Evolutionary conservation across 1,140 invertebrate genomes (phyloP).

Genomic region (Scaptomyza hsui): DNA sequence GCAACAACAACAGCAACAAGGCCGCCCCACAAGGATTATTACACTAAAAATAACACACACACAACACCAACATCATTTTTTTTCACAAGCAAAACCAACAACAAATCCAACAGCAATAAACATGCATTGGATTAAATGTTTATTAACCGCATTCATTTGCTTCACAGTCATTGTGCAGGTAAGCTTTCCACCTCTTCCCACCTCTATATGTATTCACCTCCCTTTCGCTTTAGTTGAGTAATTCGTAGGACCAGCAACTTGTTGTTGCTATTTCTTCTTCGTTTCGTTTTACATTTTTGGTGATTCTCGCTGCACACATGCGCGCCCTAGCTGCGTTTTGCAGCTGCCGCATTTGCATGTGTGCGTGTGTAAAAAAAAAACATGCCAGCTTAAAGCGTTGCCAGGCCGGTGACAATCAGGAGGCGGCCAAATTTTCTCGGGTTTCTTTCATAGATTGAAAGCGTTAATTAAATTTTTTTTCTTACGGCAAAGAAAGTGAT

Average conservation of each 20-base stretch:
- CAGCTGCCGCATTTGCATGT: slow-evolving; percentile 36
- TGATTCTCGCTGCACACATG: slow-evolving; percentile 37
- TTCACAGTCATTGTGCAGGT: slow-evolving; percentile 79
- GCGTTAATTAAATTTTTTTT: no score
- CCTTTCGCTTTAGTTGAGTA: background rate
- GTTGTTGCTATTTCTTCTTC: slow-evolving; percentile 11
- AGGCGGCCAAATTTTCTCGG: background rate
- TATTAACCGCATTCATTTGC: slow-evolving; percentile 79
- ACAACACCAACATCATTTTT: slow-evolving; percentile 22
- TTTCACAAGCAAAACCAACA: slow-evolving; percentile 39
- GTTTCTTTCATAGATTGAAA: background rate
- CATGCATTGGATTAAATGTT: slow-evolving; percentile 84
- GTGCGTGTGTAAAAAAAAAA: slow-evolving; percentile 3
- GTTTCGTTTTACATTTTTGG: slow-evolving; percentile 17
- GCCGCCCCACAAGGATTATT: slow-evolving; percentile 68
- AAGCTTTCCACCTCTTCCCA: slow-evolving; percentile 36
- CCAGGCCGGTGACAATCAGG: slow-evolving; percentile 33
- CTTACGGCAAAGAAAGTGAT: no score
- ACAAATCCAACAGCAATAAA: slow-evolving; percentile 66
- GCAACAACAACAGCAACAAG: slow-evolving; percentile 19
- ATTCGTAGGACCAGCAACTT: slow-evolving; percentile 43
- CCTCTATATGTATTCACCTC: background rate
- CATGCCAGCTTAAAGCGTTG: slow-evolving; percentile 47
- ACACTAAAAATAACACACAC: slow-evolving; percentile 69
- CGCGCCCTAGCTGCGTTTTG: slow-evolving; percentile 33